Evolutionary conservation across 2,113 vertebrate genomes (phyloP).

Genomic region (Zosterops borbonicus): DNA sequence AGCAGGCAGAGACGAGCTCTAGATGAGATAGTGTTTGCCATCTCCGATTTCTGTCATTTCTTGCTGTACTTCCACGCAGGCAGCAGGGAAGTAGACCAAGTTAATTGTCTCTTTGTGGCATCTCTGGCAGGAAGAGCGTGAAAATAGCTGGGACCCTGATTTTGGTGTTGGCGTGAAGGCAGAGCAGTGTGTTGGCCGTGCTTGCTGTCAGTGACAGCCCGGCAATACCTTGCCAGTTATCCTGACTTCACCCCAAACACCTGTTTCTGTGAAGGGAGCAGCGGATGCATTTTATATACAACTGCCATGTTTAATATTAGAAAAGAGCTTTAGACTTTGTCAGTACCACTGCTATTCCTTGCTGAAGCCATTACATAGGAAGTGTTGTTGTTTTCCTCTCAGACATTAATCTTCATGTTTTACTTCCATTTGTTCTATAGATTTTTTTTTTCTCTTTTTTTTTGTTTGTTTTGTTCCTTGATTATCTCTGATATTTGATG

Average conservation of each 20-base stretch:
- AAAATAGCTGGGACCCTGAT: not conserved
- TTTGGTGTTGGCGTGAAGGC: not conserved
- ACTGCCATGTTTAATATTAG: not conserved
- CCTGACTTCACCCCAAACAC: slow-evolving; percentile 4
- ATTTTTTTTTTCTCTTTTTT: accelerated
- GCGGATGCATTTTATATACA: not conserved
- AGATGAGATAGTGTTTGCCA: not conserved
- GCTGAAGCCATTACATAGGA: not conserved
- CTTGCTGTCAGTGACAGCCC: not conserved
- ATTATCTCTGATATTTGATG: not conserved
- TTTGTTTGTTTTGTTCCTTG: not conserved
- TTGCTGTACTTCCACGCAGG: not conserved
- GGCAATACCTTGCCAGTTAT: not conserved
- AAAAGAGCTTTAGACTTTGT: not conserved
- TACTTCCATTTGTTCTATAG: not conserved
- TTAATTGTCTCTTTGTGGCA: not conserved
- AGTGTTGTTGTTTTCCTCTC: not conserved
- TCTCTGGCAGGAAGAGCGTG: not conserved
- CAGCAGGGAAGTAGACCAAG: not conserved
- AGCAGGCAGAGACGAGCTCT: not conserved
- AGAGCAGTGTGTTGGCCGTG: not conserved
- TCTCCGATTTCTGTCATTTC: not conserved
- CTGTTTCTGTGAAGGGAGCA: not conserved
- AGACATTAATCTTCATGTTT: not conserved
- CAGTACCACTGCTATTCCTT: not conserved